Evolutionary conservation across 1,140 invertebrate genomes (phyloP), one percentile per base, ranked within the genome.

Genomic region (Nymphalis io): DNA sequence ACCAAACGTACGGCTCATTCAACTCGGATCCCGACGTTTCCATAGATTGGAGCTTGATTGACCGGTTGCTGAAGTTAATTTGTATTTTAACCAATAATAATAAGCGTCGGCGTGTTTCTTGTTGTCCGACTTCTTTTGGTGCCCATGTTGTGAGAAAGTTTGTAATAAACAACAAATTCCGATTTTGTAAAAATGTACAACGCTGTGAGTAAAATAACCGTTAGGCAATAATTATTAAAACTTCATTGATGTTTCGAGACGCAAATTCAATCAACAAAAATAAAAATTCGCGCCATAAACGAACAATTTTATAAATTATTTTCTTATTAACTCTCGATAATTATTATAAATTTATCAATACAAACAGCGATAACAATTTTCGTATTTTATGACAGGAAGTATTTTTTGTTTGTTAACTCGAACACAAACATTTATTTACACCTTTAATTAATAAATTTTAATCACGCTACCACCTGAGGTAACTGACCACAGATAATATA

Each of bases 1-100:
- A 81, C 80, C 76, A 80, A 81, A 78, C 76, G 72, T 77, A 84
- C 79, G 77, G 78, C 84, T 84, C 82, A 84, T 86, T 86, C 82
- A 82, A 82, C 81, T 81, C 66, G 71, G 76, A 80, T 79, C 74
- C 78, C 73, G 72, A 72, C 73, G 77, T 73, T 79, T 80, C 80
- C 73, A 79, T 74, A 74, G 77, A 75, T 78, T 72, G 75, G 60
- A 18, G 59, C 75, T 63, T 74, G 78, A 81, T 84, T 84, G 80
- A 84, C 83, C 75, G 72, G 75, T 77, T 76, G 70, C 69, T 61
- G 58, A 71, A 70, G 55, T 42, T 60, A 70, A 65, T 48, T 70
- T 70, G 65, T 65, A 59, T 71, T 71, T 65, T 66, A 60, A 71
- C 38, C 51, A 55, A 55, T 64, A 65, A 71, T 71, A 23, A 60